Conservation (phyloP, 2,113 vertebrate genomes). For the Pampusana beccarii region DNA sequence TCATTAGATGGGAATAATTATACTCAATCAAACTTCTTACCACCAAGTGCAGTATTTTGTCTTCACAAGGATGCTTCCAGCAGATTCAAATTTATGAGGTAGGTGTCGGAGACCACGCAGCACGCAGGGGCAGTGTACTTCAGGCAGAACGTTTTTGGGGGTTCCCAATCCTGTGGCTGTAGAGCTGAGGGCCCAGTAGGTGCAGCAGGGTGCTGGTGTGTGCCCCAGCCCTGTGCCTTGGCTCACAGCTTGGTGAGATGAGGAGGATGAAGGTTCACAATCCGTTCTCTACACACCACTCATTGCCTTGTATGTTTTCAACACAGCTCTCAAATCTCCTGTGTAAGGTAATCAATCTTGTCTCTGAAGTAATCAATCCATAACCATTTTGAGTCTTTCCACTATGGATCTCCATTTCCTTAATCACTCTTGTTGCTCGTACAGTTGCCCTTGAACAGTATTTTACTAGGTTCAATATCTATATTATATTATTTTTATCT, state of each 20-base stretch:
- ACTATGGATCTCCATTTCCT: neutral
- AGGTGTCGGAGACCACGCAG: neutral
- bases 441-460: neutral
- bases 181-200: neutral
- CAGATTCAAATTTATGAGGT: neutral
- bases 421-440: neutral
- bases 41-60: no score
- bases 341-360: neutral
- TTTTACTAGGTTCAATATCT: neutral
- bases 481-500: neutral
- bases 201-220: fast-evolving
- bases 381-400: neutral
- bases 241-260: neutral
- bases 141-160: neutral
- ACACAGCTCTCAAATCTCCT: neutral
- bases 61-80: neutral
- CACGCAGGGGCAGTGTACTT: neutral
- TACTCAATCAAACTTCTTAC: neutral
- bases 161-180: neutral
- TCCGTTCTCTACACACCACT: fast-evolving
- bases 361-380: neutral
- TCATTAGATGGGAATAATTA: neutral
- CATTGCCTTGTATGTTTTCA: neutral
- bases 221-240: neutral
- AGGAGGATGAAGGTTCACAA: neutral